Evolutionary conservation across 2,888 invertebrate genomes (phyloP), one percentile per base, ranked within the genome.

Genomic region (Emmelina monodactyla): DNA sequence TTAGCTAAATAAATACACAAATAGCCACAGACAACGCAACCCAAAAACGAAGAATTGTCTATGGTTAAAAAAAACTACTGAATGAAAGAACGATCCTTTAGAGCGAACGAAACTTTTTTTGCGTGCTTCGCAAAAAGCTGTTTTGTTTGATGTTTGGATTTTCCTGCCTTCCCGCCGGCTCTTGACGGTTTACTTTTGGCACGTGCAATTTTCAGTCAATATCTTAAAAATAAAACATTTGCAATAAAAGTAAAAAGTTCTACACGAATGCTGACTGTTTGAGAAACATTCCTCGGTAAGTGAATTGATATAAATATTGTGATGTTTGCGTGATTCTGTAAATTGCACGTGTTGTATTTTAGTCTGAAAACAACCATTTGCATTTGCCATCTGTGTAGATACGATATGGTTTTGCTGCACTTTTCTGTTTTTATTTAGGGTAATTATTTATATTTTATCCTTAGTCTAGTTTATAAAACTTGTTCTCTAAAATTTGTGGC

Each of bases 331-430:
- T 49, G 50, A 51, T 55, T 57, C 6, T 49, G 53, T 53, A 49
- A 50, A 62, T 58, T 67, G 73, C 76, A 76, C 75, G 76, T 78
- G 73, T 75, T 71, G 55, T 63, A 45, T 59, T 55, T 62, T 71
- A 70, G 66, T 65, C 66, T 64, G 62, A 72, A 76, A 72, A 76
- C 72, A 73, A 75, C 73, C 70, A 73, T 76, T 75, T 72, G 69
- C 69, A 66, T 68, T 68, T 55, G 50, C 54, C 56, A 60, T 55
- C 55, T 51, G 51, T 62, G 58, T 68, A 76, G 73, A 66, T 76
- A 73, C 68, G 75, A 73, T 76, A 75, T 75, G 75, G 73, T 65
- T 61, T 61, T 51, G 33, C 25, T 40, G 39, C 16, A 44, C 37
- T 37, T 25, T 43, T 39, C 22, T 47, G 39, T 33, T 25, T 25